Evolutionary conservation across 2,113 vertebrate species (phyloP), one percentile per base, ranked within the genome.

Genomic region (Lucifuga dentata): DNA sequence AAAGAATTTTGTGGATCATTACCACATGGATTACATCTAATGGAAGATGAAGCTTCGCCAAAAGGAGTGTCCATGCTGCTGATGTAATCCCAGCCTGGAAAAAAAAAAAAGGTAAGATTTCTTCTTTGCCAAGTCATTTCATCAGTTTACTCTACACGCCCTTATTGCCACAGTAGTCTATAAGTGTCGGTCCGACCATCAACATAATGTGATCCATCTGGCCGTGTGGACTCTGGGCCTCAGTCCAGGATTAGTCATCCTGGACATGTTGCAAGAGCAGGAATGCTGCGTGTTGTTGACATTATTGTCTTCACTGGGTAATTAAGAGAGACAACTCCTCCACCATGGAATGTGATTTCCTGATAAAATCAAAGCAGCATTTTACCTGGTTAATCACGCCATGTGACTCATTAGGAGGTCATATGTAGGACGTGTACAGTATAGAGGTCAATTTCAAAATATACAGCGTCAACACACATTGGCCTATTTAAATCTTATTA

Each of bases 71-170:
- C 65, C 61, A 49, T 52, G 73, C 58, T 1, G 12, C 40, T 78
- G 60, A 57, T 68, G 73, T 68, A 73, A 83, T 72, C 61, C 64
- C 32, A 24, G 48, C 48, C 65, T 86, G 81, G 78, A 78, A 59
- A n/a, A n/a, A 29, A 29, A 29, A 29, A 29, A 29, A 29, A 29
- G 26, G 26, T 5, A 29, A 29, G 26, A 29, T 29, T 29, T 29
- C 3, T 7, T 29, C 7, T 29, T 7, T 29, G 26, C 26, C 26
- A 29, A 29, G 48, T 81, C 72, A 87, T 72, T 53, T 32, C 44
- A 64, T 57, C 7, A 57, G 8, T 73, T 78, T 80, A 79, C 68
- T 67, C 60, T 43, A 86, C 81, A 85, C 88, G 59, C 87, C 87
- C 76, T 81, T 78, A 36, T 84, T 78, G 43, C 60, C 60, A 69